Conservation (phyloP, 1,140 invertebrate genomes). For the Apocrypta bakeri region DNA sequence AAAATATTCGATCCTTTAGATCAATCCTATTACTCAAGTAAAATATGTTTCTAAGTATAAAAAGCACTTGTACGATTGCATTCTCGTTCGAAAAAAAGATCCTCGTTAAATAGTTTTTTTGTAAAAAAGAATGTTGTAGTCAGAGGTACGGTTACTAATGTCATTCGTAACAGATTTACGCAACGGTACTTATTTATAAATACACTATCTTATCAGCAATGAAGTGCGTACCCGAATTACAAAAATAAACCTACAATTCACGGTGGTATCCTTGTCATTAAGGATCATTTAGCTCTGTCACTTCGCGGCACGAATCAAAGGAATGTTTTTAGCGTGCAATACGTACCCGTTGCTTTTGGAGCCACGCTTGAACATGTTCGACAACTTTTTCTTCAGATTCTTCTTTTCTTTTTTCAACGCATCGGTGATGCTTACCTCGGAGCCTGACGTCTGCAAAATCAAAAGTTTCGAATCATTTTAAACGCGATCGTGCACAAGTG, state of each 20-base stretch:
- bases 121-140: background rate
- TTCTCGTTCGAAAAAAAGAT: no score
- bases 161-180: background rate
- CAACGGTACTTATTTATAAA: background rate
- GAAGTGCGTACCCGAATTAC: background rate
- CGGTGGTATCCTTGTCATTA: background rate
- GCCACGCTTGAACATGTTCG: slow-evolving; percentile 87
- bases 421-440: slow-evolving; percentile 83
- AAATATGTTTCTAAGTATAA: no score
- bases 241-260: background rate
- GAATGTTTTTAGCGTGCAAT: background rate
- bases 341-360: slow-evolving; percentile 81
- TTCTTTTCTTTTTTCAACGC: slow-evolving; percentile 80
- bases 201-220: background rate
- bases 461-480: slow-evolving; percentile 15
- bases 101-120: no score
- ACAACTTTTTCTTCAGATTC: slow-evolving; percentile 85
- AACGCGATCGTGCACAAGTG: background rate
- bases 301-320: background rate
- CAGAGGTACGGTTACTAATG: background rate
- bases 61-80: no score
- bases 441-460: slow-evolving; percentile 81
- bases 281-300: background rate
- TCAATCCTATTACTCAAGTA: no score
- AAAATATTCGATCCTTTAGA: no score